These are phyloP conservation scores for Xenopus borealis DNA, from an alignment of 2,113 vertebrate species.

Conservation along the genomic window DNA sequence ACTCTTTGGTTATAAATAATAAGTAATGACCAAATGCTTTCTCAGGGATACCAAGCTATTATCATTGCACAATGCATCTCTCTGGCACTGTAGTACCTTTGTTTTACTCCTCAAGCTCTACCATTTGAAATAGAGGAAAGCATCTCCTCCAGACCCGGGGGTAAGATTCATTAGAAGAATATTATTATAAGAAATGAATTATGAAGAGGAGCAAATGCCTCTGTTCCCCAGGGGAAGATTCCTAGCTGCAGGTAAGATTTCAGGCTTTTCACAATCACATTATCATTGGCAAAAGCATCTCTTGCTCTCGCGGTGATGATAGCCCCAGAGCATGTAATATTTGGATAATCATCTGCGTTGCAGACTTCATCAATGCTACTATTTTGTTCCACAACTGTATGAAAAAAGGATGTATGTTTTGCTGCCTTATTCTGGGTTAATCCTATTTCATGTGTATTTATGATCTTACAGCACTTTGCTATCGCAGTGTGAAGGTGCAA, in stretches of 20 bases:
- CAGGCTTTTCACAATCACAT: slow-evolving; percentile 15
- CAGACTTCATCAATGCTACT: slow-evolving; percentile 62
- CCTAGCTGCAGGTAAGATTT: slow-evolving; percentile 28
- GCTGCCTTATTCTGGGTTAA: slow-evolving; percentile 66
- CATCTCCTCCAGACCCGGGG: not conserved
- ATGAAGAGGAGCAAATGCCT: slow-evolving; percentile 21
- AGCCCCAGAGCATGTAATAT: slow-evolving; percentile 11
- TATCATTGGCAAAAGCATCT: slow-evolving; percentile 5
- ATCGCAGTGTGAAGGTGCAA: slow-evolving; percentile 58
- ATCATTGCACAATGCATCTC: too few relatives aligned
- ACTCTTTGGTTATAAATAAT: too few relatives aligned
- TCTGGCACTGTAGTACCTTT: too few relatives aligned
- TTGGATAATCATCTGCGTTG: slow-evolving; percentile 19
- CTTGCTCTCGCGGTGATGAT: not conserved
- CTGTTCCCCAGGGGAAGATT: slow-evolving; percentile 20
- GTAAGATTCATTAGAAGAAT: slow-evolving; percentile 35
- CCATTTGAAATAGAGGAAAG: too few relatives aligned
- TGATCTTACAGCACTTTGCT: slow-evolving; percentile 66
- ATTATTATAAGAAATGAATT: slow-evolving; percentile 36
- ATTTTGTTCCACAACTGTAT: slow-evolving; percentile 52
- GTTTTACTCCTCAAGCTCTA: too few relatives aligned
- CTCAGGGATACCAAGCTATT: too few relatives aligned
- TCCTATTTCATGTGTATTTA: slow-evolving; percentile 64
- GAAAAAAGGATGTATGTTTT: slow-evolving; percentile 54
- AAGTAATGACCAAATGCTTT: too few relatives aligned